phyloP scores from a whole-genome alignment of 2,113 vertebrate species.

The Ceuthmochares aereus region DNA sequence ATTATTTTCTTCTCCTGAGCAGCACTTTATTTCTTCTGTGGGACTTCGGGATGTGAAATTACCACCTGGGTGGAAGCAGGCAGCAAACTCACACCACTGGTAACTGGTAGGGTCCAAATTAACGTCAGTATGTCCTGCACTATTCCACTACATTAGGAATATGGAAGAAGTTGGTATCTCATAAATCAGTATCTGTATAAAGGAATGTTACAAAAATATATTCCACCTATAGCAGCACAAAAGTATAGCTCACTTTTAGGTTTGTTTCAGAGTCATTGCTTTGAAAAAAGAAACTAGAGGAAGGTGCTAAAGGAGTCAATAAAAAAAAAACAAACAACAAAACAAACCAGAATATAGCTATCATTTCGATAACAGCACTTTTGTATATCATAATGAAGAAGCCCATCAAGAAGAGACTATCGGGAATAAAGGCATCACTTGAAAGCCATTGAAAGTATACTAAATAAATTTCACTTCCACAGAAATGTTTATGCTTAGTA shows the following conservation, averaged over 20 bases:
- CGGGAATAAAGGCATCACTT: neutral
- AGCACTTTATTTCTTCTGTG: neutral
- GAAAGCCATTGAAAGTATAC: neutral
- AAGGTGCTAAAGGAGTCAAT: neutral
- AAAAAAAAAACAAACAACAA: neutral
- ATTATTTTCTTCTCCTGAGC: neutral
- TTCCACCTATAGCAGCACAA: neutral
- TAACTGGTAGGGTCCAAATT: neutral
- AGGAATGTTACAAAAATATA: neutral
- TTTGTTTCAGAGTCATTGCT: neutral
- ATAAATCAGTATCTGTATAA: neutral
- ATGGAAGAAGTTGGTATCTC: neutral
- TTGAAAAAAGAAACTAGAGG: neutral
- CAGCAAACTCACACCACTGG: accelerated
- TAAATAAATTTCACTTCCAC: neutral
- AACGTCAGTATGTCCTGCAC: neutral
- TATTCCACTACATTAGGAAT: neutral
- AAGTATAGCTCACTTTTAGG: neutral
- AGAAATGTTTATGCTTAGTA: neutral
- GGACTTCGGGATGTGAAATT: neutral
- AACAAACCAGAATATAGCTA: neutral
- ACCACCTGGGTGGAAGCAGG: neutral
- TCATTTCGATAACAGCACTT: neutral
- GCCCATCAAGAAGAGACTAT: neutral
- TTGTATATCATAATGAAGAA: neutral